Conservation (phyloP, 1,140 invertebrate species). For the Pachypeltis micranthus region DNA sequence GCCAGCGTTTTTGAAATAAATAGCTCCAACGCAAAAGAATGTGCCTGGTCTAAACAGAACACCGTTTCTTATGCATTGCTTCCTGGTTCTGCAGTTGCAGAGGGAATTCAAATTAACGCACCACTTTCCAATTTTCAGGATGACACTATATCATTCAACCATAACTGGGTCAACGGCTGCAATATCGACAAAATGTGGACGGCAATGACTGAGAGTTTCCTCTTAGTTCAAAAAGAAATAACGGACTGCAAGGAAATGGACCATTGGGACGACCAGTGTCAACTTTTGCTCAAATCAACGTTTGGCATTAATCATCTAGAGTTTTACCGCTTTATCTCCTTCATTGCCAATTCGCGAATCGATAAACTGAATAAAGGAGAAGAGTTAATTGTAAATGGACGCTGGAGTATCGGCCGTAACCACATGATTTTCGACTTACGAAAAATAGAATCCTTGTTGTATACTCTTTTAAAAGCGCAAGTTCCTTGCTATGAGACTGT, state of each 20-base stretch:
- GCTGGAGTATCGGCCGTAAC: constrained; percentile 33
- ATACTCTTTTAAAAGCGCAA: background rate
- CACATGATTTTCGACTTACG: constrained; percentile 37
- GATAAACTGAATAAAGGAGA: constrained; percentile 29
- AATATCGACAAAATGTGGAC: constrained; percentile 67
- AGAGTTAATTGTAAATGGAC: constrained; percentile 29
- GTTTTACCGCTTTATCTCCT: constrained; percentile 54
- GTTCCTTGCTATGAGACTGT: background rate
- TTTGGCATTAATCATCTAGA: constrained; percentile 71
- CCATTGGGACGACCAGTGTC: constrained; percentile 60
- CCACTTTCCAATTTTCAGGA: too few species aligned
- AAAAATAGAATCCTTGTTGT: constrained; percentile 16
- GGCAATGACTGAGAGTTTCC: constrained; percentile 49
- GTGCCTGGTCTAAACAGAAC: too few species aligned
- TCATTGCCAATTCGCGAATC: constrained; percentile 45
- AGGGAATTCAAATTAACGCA: too few species aligned
- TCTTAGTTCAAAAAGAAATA: constrained; percentile 66
- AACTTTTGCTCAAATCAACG: constrained; percentile 64
- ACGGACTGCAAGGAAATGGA: constrained; percentile 55
- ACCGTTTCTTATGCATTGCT: too few species aligned
- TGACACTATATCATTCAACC: constrained; percentile 93
- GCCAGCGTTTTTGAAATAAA: too few species aligned
- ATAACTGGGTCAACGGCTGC: constrained; percentile 92
- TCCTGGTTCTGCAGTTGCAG: background rate
- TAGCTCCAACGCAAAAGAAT: too few species aligned